These are phyloP conservation scores for Dendrocincla fuliginosa DNA, from an alignment of 2,797 vertebrate species.

Conservation along the genomic window DNA sequence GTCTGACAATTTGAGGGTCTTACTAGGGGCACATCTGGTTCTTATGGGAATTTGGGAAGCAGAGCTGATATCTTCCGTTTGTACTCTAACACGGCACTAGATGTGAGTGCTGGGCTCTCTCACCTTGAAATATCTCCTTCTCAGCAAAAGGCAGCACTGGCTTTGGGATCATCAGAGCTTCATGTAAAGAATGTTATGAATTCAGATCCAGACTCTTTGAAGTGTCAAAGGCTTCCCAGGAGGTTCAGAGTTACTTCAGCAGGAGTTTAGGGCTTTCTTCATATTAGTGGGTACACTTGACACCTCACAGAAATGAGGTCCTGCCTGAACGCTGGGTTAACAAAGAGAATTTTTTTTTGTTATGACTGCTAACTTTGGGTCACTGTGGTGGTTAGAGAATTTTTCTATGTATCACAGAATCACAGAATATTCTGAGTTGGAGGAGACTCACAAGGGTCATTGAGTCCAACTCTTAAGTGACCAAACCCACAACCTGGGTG, in stretches of 20 bases:
- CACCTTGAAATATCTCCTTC: background rate
- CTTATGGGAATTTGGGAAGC: background rate
- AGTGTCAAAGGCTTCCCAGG: background rate
- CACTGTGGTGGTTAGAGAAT: background rate
- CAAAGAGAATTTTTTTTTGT: background rate
- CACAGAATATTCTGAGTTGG: background rate
- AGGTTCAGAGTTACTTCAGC: background rate
- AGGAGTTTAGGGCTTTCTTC: background rate
- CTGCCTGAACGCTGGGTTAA: background rate
- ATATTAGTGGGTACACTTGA: background rate
- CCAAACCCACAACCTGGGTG: background rate
- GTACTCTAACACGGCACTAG: background rate
- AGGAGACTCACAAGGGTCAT: background rate
- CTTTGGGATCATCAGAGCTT: background rate
- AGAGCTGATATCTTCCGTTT: background rate
- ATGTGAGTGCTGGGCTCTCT: background rate
- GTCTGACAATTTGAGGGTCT: constrained; percentile 6
- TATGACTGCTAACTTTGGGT: background rate
- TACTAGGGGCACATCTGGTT: background rate
- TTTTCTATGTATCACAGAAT: background rate
- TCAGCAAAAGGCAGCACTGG: background rate
- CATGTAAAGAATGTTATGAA: background rate
- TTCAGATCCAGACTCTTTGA: background rate
- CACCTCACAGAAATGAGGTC: background rate
- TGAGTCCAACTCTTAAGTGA: background rate